A percentile compares a stretch with the other conserved stretches of the same genome.
Conservation (phyloP, 2,888 invertebrate species). For the Spatulosminthurus flaviceps region DNA sequence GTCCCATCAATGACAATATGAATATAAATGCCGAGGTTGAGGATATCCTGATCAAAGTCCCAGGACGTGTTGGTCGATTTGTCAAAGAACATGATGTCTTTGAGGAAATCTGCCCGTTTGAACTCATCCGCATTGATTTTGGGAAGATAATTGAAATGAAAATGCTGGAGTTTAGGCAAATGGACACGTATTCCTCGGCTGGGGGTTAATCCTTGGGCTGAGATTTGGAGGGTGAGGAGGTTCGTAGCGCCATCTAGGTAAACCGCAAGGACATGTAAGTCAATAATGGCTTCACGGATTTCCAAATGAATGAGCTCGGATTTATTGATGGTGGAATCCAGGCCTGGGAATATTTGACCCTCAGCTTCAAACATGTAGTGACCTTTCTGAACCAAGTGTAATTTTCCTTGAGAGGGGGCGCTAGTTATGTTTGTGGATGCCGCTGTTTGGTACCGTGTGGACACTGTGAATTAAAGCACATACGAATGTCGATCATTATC, state of each 20-base stretch:
- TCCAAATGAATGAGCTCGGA: background rate
- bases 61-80: background rate
- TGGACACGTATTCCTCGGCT: background rate
- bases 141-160: constrained; percentile 38
- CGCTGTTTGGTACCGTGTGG: too few relatives aligned
- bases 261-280: background rate
- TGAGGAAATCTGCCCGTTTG: constrained; percentile 25
- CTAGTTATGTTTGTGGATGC: too few relatives aligned
- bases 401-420: too few relatives aligned
- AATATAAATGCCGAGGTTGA: constrained; percentile 36
- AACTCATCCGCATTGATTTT: constrained; percentile 33
- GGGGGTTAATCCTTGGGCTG: background rate
- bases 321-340: background rate
- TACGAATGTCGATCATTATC: too few relatives aligned
- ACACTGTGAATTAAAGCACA: too few relatives aligned
- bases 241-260: background rate
- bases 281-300: background rate
- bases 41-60: constrained; percentile 40
- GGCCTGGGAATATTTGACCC: background rate
- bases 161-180: constrained; percentile 38
- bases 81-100: constrained; percentile 45
- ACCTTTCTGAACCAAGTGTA: too few relatives aligned
- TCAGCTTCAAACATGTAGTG: background rate
- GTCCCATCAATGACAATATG: constrained; percentile 41
- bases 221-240: background rate